Base-by-base conservation (phyloP, 2,113 vertebrate genomes). In the Callithrix jacchus region DNA sequence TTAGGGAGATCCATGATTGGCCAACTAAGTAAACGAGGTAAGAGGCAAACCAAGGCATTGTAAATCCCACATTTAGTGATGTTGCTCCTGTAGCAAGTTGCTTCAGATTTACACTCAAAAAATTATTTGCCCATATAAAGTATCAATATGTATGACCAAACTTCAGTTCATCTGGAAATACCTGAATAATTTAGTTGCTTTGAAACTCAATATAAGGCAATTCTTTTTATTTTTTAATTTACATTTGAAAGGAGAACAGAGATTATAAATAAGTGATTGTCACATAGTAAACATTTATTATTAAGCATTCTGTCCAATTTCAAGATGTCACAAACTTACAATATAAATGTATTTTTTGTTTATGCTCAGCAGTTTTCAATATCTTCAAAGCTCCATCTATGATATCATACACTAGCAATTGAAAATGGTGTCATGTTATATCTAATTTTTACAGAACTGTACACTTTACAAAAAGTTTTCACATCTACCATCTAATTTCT, bases 381-480 rank as follows among this genome's bases (percentile, higher is more conserved):
- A 76, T 95, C 84, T 84, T 95, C 90, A 87, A 82, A 96, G 80
- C 21, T 52, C 25, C 74, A 74, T 68, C 87, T 79, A 32, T 92
- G 90, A 76, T 37, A 68, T 18, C 35, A 95, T 61, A 89, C 4
- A 80, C 56, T 85, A 45, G 83, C 42, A 94, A 47, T 40, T 66
- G 58, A 54, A 94, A 84, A 93, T 40, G 4, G 76, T 80, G 54
- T 64, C 58, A 64, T 16, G 52, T 86, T 86, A 40, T 64, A 73
- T 89, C 87, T 82, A 56, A 95, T 82, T 77, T 84, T 89, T 96
- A 79, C 42, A 20, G 45, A 94, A 95, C 13, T 89, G 73, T 61
- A 74, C 35, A 45, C 58, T 86, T 92, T 71, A 86, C 18, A 71
- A 83, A 93, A 52, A 92, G 45, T 47, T 92, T 88, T 89, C 47